These are phyloP conservation scores for Chrysoperla carnea DNA, from an alignment of 1,140 invertebrate species.

Conservation along the genomic window DNA sequence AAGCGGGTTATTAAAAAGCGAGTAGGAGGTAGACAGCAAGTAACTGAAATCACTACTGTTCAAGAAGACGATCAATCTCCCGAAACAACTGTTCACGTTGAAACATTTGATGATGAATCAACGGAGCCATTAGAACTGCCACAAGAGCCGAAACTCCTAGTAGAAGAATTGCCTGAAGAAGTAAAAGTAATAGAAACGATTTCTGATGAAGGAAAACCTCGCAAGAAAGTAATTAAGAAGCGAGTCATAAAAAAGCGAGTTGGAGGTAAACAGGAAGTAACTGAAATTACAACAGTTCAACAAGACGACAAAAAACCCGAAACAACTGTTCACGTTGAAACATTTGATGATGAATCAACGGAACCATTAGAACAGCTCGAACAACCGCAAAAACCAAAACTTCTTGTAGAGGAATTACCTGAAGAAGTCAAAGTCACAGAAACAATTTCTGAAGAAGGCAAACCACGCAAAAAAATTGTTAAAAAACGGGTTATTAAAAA, in stretches of 20 bases:
- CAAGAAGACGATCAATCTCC: constrained; percentile 17
- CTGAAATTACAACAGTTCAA: constrained; percentile 17
- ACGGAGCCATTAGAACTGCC: constrained; percentile 10
- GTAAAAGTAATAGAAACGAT: constrained; percentile 20
- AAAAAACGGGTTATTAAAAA: constrained; percentile 21
- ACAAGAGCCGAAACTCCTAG: constrained; percentile 7
- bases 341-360: constrained; percentile 13
- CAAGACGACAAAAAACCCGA: constrained; percentile 16
- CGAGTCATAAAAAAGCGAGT: constrained; percentile 10
- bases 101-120: constrained; percentile 8
- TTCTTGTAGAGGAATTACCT: constrained; percentile 20
- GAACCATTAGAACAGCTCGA: constrained; percentile 3
- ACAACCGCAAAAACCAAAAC: not conserved
- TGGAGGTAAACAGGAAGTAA: constrained; percentile 14
- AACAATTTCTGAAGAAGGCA: constrained; percentile 11
- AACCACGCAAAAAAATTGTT: constrained; percentile 16
- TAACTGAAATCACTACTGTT: constrained; percentile 18
- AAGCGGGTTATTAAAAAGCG: constrained; percentile 15
- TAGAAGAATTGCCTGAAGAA: constrained; percentile 23
- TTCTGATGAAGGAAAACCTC: constrained; percentile 12
- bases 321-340: constrained; percentile 13
- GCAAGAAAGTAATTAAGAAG: constrained; percentile 9
- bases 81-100: constrained; percentile 14
- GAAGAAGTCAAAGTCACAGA: constrained; percentile 21
- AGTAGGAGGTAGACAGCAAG: constrained; percentile 14